Percentiles rank a stretch among this genome's conserved stretches.
phyloP scores from a whole-genome alignment of 2,113 vertebrate genomes.

The Eptatretus burgeri region DNA sequence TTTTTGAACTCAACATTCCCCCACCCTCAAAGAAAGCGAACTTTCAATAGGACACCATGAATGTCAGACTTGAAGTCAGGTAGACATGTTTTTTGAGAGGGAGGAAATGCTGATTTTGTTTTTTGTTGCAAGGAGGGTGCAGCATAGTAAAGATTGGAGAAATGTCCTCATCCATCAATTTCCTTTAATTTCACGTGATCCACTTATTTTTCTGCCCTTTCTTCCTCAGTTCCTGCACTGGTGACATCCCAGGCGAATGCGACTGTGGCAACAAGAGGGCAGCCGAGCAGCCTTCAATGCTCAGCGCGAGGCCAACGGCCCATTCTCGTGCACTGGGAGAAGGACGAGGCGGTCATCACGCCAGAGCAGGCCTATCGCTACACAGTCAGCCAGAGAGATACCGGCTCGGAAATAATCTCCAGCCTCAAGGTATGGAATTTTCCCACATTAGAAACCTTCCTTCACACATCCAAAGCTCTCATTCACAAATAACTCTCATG shows the following conservation, averaged over 20 bases:
- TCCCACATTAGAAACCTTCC: too few species aligned
- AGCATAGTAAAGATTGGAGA: too few species aligned
- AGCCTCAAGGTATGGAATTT: slow-evolving; percentile 43
- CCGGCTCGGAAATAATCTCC: slow-evolving; percentile 68
- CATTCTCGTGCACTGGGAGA: slow-evolving; percentile 97
- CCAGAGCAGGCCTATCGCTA: slow-evolving; percentile 69
- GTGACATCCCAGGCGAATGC: slow-evolving; percentile 97
- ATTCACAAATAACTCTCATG: too few species aligned
- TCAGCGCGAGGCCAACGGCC: slow-evolving; percentile 69
- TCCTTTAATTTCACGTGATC: slow-evolving; percentile 3
- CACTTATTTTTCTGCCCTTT: not conserved
- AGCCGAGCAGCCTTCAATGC: slow-evolving; percentile 81
- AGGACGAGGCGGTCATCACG: slow-evolving; percentile 80
- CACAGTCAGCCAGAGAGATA: slow-evolving; percentile 70
- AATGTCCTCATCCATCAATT: slow-evolving; percentile 7
- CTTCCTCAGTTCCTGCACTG: slow-evolving; percentile 55
- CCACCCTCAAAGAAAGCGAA: too few species aligned
- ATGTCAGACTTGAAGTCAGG: too few species aligned
- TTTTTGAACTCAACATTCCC: too few species aligned
- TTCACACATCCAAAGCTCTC: too few species aligned
- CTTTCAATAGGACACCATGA: too few species aligned
- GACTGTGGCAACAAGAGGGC: slow-evolving; percentile 87
- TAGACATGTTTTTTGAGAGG: too few species aligned
- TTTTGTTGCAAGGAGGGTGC: too few species aligned
- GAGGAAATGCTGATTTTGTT: too few species aligned